These are phyloP conservation scores for Psettodes erumei DNA, from an alignment of 2,113 vertebrate genomes.

Conservation along the genomic window DNA sequence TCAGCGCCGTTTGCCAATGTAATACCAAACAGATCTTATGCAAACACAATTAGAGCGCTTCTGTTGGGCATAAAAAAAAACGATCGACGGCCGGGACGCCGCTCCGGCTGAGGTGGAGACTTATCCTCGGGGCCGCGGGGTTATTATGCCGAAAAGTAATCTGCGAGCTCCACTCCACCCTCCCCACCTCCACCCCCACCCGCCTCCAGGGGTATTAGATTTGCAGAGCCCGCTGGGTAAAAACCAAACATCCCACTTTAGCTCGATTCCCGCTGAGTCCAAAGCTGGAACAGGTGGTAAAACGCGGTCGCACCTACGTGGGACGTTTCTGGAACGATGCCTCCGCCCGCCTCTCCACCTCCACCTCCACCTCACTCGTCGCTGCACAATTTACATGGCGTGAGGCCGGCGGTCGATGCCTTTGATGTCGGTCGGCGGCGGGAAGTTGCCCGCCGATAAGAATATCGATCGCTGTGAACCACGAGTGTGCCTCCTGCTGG, in stretches of 20 bases:
- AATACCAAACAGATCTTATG: conserved; percentile 65
- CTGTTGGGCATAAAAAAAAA: conserved; percentile 62
- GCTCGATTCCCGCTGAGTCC: conserved; percentile 38
- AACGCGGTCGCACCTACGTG: not conserved
- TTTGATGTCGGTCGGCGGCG: conserved; percentile 71
- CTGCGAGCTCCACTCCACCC: conserved; percentile 28
- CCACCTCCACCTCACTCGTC: conserved; percentile 26
- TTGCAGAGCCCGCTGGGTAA: conserved; percentile 34
- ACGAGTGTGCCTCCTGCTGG: conserved; percentile 62
- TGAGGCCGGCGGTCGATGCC: conserved; percentile 48
- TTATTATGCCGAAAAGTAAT: conserved; percentile 61
- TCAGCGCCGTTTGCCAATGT: conserved; percentile 68
- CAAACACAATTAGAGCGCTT: conserved; percentile 74
- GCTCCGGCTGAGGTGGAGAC: conserved; percentile 46
- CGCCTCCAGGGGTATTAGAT: conserved; percentile 52
- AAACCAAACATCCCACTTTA: conserved; percentile 61
- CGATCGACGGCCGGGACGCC: conserved; percentile 61
- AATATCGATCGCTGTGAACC: conserved; percentile 70
- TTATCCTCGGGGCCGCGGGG: conserved; percentile 34
- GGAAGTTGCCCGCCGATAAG: conserved; percentile 66
- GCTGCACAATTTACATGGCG: conserved; percentile 58
- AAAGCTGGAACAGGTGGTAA: not conserved
- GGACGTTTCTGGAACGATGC: conserved; percentile 21
- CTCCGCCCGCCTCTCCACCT: conserved; percentile 9
- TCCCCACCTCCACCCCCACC: too few relatives aligned